Conservation (phyloP, 2,888 invertebrate genomes). For the Noctua comes region DNA sequence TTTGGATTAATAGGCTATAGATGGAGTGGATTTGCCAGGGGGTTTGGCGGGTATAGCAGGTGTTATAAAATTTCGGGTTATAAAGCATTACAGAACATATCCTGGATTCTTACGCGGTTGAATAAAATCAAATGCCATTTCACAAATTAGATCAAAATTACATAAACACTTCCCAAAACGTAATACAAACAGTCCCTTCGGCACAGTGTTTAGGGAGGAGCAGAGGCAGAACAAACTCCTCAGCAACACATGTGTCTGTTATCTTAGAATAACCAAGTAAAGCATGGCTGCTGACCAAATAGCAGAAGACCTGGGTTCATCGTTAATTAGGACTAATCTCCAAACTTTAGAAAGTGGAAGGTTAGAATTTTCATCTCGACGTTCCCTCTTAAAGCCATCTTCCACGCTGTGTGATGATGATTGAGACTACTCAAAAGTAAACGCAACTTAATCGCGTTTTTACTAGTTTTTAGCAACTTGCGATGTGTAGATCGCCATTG, state of each 20-base stretch:
- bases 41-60: not conserved
- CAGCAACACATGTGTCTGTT: not conserved
- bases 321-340: too few species aligned
- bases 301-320: too few species aligned
- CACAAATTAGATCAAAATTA: not conserved
- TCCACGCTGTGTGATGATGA: too few species aligned
- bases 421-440: too few species aligned
- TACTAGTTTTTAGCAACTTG: too few species aligned
- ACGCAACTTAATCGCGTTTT: too few species aligned
- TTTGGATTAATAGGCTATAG: conserved; percentile 56
- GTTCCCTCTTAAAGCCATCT: too few species aligned
- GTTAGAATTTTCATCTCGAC: too few species aligned
- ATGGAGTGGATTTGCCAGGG: not conserved
- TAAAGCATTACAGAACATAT: not conserved
- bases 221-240: not conserved
- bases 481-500: too few species aligned
- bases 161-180: not conserved
- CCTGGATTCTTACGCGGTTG: not conserved
- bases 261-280: too few species aligned
- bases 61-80: not conserved
- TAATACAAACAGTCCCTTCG: not conserved
- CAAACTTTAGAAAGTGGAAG: too few species aligned
- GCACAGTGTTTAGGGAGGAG: not conserved
- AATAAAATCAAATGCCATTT: not conserved
- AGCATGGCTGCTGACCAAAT: too few species aligned